Base-by-base conservation (phyloP, 2,888 invertebrate species). In the Catocala sponsa region DNA sequence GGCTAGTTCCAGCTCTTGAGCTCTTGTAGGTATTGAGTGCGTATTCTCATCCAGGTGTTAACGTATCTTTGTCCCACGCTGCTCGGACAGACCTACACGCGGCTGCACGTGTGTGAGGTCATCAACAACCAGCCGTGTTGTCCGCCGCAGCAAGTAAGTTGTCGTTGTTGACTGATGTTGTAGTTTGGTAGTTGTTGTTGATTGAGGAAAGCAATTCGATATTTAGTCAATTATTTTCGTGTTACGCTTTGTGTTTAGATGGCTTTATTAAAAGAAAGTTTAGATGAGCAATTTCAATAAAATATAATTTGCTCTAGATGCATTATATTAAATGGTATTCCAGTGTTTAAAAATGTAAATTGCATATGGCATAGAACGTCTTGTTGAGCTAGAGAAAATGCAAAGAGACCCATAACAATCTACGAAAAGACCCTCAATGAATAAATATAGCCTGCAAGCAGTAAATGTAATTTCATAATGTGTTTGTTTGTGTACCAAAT, bases 111-210 rank as follows among this genome's bases (percentile, higher is more conserved):
- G 90, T 98, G 98, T 95, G 97, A 97, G 87, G 92, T 96, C 85
- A 96, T 97, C 95, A 97, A 97, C 96, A 97, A 97, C 91, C 96
- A 96, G 82, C 97, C 96, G 78, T 98, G 98, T 96, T 98, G 98
- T 95, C 97, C 97, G 73, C 96, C 97, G 15, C 94, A 92, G 79
- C 89, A 94, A 86, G 94, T 94, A 91, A 93, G 94, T 92, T 63
- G 56, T 69, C 48, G 55, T 62, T 25, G 25, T 55, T 64, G 63
- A 43, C 35, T 15, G 25, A 2, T 68, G 66, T 65, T 67, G 58
- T 70, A 70, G 51, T 59, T 55, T 46, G 55, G 92, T 92, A 58
- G 50, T 66, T 50, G 50, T 63, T 52, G 65, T 63, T 68, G 68
- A 65, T n/a, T 58, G 38, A 44, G 54, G 53, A 59, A 63, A 55